Conservation (phyloP, 2,888 invertebrate genomes). For the Tenodera sinensis region DNA sequence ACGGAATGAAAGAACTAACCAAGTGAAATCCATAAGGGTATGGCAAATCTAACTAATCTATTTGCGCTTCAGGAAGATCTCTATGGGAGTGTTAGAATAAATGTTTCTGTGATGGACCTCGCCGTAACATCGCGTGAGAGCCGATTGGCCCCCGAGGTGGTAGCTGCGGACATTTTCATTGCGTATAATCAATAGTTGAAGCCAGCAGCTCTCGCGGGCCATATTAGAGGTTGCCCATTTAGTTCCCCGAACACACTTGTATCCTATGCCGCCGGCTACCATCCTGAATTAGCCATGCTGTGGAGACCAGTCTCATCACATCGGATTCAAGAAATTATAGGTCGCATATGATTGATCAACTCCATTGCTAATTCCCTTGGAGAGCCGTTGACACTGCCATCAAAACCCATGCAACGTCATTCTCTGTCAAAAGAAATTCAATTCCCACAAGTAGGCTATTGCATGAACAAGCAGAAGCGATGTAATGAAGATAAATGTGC, state of each 20-base stretch:
- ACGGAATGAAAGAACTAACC: too few species aligned
- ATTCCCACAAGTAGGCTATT: too few species aligned
- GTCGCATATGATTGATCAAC: background rate
- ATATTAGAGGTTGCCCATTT: background rate
- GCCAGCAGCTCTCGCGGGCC: background rate
- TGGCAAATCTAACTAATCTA: background rate
- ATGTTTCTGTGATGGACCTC: background rate
- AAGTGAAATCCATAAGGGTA: too few species aligned
- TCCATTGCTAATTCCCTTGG: background rate
- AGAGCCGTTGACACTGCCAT: background rate
- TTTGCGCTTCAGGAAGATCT: background rate
- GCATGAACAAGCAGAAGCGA: too few species aligned
- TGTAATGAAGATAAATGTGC: too few species aligned
- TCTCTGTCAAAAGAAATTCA: too few species aligned
- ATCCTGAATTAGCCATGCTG: background rate
- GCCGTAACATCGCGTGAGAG: background rate
- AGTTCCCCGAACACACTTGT: background rate
- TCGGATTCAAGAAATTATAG: background rate
- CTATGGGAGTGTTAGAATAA: background rate
- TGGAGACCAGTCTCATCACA: background rate
- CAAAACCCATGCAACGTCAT: background rate
- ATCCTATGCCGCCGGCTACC: background rate
- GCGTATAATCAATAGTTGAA: conserved; percentile 10
- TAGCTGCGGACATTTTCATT: conserved; percentile 11
- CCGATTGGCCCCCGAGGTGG: background rate